These are phyloP conservation scores for Scrobipalpa atriplicella DNA, from an alignment of 2,888 invertebrate genomes.

Conservation along the genomic window DNA sequence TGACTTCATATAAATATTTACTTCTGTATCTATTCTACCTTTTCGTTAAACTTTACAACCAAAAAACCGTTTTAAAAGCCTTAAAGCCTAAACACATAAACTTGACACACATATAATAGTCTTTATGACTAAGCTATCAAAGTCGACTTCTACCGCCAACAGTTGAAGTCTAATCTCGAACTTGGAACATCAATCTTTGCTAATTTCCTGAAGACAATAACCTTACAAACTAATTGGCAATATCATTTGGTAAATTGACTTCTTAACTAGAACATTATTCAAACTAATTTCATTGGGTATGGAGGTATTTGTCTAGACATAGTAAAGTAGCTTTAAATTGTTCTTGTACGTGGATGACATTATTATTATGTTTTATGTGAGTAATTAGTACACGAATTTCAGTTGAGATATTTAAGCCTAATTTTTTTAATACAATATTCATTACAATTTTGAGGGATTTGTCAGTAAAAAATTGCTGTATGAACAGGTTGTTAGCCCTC, in stretches of 20 bases:
- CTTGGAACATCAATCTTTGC: slow-evolving; percentile 19
- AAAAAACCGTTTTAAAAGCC: background rate
- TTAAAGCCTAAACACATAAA: background rate
- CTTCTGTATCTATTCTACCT: background rate
- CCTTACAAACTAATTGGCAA: slow-evolving; percentile 25
- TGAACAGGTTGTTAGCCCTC: too few relatives aligned
- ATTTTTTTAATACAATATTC: too few relatives aligned
- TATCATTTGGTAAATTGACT: slow-evolving; percentile 28
- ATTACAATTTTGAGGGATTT: too few relatives aligned
- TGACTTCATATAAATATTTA: background rate
- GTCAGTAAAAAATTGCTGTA: too few relatives aligned
- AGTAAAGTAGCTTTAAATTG: too few relatives aligned
- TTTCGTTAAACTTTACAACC: too few relatives aligned
- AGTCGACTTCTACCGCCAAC: background rate
- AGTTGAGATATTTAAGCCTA: too few relatives aligned
- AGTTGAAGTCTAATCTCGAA: slow-evolving; percentile 8
- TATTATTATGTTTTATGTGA: too few relatives aligned
- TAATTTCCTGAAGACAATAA: slow-evolving; percentile 22
- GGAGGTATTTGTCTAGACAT: background rate
- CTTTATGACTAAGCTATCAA: background rate
- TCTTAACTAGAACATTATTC: slow-evolving; percentile 17
- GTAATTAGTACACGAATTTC: too few relatives aligned
- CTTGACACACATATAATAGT: background rate
- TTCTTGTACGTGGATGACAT: too few relatives aligned
- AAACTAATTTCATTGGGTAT: slow-evolving; percentile 3